Base-by-base conservation (phyloP, 1,140 invertebrate genomes). In the Andrena cerasifolii region DNA sequence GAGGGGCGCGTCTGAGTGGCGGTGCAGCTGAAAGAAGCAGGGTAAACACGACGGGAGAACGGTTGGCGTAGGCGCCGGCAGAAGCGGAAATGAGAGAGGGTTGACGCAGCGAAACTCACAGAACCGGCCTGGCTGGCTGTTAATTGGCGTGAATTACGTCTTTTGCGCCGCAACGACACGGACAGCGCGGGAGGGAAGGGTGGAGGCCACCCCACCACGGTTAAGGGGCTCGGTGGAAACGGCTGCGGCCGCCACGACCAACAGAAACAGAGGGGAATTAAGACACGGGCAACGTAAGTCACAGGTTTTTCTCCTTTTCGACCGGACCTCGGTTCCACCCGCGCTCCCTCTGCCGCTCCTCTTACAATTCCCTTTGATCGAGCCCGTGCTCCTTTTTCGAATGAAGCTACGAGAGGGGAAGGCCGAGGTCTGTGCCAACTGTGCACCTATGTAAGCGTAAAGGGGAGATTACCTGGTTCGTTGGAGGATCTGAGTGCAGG, bases 131-230 rank as follows among this genome's bases (percentile, higher is more conserved):
- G 70, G 54, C 33, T 80, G 82, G 16, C 71, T 86, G 77, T 88
- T 88, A 87, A 88, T 88, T 87, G 85, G 73, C 86, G 68, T 71
- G 78, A 87, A 88, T 81, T 86, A 86, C 82, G 80, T 79, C 77
- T 83, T 87, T 86, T 82, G 71, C 83, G 63, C 58, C 71, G 62
- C 72, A 76, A 79, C 72, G 62, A 61, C 72, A 76, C 77, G 70
- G 53, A 73, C 76, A 63, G n/a, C 58, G 28, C n/a, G n/a, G n/a
- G n/a, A n/a, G n/a, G n/a, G n/a, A n/a, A n/a, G n/a, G 12, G 47
- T 28, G 26, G 12, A 28, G 12, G 28, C 45, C 36, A 45, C 31
- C 31, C 53, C 36, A 3, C 4, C 3, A 10, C 36, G 33, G 45
- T 61, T 40, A 14, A 12, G 26, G 28, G 18, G n/a, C n/a, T 10